phyloP scores from a whole-genome alignment of 2,888 invertebrate species.

The Pyrgus malvae region DNA sequence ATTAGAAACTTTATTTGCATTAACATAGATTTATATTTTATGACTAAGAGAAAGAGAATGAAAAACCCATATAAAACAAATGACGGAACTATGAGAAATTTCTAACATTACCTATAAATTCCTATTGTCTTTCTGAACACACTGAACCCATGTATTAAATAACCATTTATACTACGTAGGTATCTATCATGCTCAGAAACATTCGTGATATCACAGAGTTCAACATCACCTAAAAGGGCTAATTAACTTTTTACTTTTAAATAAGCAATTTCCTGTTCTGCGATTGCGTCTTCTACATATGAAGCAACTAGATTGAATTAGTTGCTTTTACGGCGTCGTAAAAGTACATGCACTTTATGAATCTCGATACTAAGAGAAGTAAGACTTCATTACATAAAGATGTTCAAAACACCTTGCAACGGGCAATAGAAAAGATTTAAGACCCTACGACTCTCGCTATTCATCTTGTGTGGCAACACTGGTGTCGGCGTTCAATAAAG shows the following conservation, averaged over 20 bases:
- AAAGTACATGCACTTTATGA: constrained; percentile 1
- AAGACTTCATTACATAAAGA: constrained; percentile 10
- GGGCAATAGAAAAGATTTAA: constrained; percentile 3
- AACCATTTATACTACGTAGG: too few species aligned
- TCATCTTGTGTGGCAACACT: not conserved
- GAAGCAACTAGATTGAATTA: constrained; percentile 3
- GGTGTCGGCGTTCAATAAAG: not conserved
- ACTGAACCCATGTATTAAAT: too few species aligned
- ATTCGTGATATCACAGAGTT: too few species aligned
- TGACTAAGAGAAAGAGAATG: too few species aligned
- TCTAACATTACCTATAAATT: too few species aligned
- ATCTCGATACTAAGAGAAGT: not conserved
- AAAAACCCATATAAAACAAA: too few species aligned
- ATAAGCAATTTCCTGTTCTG: constrained; percentile 3
- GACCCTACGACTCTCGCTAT: constrained; percentile 1
- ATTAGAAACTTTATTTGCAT: too few species aligned
- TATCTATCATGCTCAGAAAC: too few species aligned
- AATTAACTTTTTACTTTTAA: not conserved
- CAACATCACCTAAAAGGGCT: too few species aligned
- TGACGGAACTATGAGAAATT: too few species aligned
- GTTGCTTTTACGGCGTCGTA: constrained; percentile 8
- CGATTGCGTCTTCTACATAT: not conserved
- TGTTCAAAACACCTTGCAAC: constrained; percentile 6
- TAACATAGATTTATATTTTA: too few species aligned
- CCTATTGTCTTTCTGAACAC: too few species aligned